Percentiles rank a stretch among this genome's conserved stretches.
Evolutionary conservation across 2,113 vertebrate genomes (phyloP).

Genomic region (Aegithalos caudatus): DNA sequence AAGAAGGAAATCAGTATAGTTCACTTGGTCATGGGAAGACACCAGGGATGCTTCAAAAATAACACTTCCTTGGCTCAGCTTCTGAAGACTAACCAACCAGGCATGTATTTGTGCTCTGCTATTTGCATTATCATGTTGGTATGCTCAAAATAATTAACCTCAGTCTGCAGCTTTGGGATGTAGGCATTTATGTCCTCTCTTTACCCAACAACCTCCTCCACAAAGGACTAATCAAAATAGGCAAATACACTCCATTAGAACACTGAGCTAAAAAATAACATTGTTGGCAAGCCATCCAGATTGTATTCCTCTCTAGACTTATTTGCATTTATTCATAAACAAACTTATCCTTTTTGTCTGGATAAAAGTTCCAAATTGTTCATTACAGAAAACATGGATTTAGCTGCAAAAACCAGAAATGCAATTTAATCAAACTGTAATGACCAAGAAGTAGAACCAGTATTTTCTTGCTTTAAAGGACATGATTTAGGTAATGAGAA

Average conservation of each 20-base stretch:
- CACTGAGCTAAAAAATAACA: neutral
- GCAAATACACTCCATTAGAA: neutral
- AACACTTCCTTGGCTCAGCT: neutral
- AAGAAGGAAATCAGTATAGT: neutral
- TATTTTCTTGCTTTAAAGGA: neutral
- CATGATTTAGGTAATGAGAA: neutral
- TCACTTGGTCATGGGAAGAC: neutral
- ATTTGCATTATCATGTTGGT: neutral
- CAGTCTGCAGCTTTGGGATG: neutral
- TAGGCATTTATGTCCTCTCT: neutral
- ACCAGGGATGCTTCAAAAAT: conserved; percentile 2
- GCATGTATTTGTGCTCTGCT: neutral
- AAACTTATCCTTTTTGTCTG: conserved; percentile 77
- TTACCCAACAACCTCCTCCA: neutral
- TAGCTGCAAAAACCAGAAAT: conserved; percentile 65
- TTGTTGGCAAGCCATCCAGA: neutral
- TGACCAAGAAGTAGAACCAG: neutral
- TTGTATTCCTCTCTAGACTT: neutral
- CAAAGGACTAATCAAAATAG: neutral
- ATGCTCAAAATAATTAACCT: neutral
- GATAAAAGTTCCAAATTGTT: conserved; percentile 77
- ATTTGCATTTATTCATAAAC: neutral
- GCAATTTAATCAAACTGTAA: neutral
- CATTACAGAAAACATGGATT: conserved; percentile 68
- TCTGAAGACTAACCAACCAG: neutral